phyloP scores from a whole-genome alignment of 2,888 invertebrate species.

The Apotomis capreana region DNA sequence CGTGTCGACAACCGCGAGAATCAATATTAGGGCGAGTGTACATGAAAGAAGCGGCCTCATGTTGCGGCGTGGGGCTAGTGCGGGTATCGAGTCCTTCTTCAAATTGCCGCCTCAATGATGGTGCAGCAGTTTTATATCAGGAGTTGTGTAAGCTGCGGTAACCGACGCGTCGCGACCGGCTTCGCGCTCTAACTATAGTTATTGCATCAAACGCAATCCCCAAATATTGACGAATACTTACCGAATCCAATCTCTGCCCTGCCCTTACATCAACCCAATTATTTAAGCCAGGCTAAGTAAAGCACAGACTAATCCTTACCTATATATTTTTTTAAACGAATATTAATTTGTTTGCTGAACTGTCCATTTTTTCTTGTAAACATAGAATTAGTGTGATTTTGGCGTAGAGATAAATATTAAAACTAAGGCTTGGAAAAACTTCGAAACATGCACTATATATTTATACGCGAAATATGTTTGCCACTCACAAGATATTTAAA shows the following conservation, averaged over 20 bases:
- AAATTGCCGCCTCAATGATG: slow-evolving; percentile 72
- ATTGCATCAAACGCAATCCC: slow-evolving; percentile 59
- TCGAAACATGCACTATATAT: too few relatives aligned
- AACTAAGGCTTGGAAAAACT: too few relatives aligned
- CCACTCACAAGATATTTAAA: too few relatives aligned
- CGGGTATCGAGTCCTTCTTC: slow-evolving; percentile 62
- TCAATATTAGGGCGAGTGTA: slow-evolving; percentile 61
- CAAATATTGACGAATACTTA: slow-evolving; percentile 27
- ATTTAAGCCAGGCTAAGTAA: neutral
- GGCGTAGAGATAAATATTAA: too few relatives aligned
- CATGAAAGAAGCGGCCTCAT: slow-evolving; percentile 61
- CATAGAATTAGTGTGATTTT: too few relatives aligned
- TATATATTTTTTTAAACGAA: neutral
- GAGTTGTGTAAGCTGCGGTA: slow-evolving; percentile 77
- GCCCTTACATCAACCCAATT: neutral
- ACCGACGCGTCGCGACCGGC: slow-evolving; percentile 68
- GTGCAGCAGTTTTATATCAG: slow-evolving; percentile 81
- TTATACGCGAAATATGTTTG: too few relatives aligned
- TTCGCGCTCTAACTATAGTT: slow-evolving; percentile 47
- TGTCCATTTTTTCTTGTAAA: too few relatives aligned
- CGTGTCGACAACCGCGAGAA: slow-evolving; percentile 59
- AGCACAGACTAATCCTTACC: neutral
- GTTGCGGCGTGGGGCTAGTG: slow-evolving; percentile 51
- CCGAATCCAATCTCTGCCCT: neutral
- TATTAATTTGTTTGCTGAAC: too few relatives aligned